Conservation (phyloP, 2,113 vertebrate species). For the Scopus umbretta region DNA sequence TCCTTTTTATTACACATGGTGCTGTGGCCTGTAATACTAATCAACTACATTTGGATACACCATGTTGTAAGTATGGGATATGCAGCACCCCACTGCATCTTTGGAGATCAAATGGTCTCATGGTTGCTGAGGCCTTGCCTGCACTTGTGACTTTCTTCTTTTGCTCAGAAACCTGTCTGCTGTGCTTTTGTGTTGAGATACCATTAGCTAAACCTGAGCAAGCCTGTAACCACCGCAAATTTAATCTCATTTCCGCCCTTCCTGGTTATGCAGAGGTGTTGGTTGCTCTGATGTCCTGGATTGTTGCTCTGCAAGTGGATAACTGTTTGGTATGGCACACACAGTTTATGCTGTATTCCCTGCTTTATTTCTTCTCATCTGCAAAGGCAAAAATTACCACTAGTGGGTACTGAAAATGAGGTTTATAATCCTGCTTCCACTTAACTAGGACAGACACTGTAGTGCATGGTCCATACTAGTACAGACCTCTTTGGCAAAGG, state of each 20-base stretch:
- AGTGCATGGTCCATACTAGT: background rate
- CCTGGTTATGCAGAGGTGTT: background rate
- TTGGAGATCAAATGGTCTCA: slow-evolving; percentile 44
- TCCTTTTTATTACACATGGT: slow-evolving; percentile 33
- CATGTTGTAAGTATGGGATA: background rate
- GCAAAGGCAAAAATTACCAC: background rate
- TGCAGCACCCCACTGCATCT: background rate
- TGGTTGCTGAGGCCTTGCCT: background rate
- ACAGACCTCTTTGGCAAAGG: background rate
- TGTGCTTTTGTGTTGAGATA: background rate
- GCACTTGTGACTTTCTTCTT: background rate
- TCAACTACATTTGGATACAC: slow-evolving; percentile 45
- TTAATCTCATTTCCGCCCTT: background rate
- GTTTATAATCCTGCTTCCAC: background rate
- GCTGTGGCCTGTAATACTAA: slow-evolving; percentile 31
- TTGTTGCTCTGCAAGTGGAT: background rate
- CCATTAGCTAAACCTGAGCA: background rate
- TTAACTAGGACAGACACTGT: background rate
- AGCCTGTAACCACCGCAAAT: background rate
- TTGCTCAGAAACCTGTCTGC: background rate
- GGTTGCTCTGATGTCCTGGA: background rate
- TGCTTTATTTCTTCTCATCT: background rate
- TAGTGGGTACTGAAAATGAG: background rate
- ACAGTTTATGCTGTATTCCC: background rate
- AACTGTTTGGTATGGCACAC: background rate